These are phyloP conservation scores for Leucoma salicis DNA, from an alignment of 2,888 invertebrate species.

Conservation along the genomic window DNA sequence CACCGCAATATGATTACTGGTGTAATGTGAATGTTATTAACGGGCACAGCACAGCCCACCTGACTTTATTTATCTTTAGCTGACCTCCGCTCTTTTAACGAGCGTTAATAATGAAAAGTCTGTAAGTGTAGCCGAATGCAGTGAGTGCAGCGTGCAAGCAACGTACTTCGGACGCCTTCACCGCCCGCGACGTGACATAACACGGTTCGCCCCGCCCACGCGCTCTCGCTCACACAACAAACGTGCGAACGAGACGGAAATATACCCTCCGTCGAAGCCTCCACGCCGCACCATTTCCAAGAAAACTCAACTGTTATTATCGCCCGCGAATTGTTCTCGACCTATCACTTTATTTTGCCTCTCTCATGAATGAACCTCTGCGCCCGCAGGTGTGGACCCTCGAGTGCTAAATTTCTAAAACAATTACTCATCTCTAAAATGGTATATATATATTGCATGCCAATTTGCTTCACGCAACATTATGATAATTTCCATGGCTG, in stretches of 20 bases:
- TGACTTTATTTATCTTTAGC: slow-evolving; percentile 44
- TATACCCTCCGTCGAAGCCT: slow-evolving; percentile 72
- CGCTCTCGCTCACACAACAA: slow-evolving; percentile 59
- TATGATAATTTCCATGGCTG: slow-evolving; percentile 69
- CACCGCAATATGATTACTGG: slow-evolving; percentile 7
- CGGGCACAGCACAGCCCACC: slow-evolving; percentile 20
- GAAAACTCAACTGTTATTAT: slow-evolving; percentile 81
- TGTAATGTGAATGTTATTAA: slow-evolving; percentile 6
- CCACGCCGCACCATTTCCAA: slow-evolving; percentile 67
- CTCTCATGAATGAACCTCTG: slow-evolving; percentile 74
- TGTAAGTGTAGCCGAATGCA: slow-evolving; percentile 57
- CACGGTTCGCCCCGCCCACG: slow-evolving; percentile 71
- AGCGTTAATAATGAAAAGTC: slow-evolving; percentile 60
- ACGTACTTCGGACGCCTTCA: slow-evolving; percentile 55
- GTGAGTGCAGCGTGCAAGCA: slow-evolving; percentile 49
- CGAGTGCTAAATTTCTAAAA: slow-evolving; percentile 61
- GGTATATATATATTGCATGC: slow-evolving; percentile 53
- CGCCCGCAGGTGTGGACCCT: slow-evolving; percentile 74
- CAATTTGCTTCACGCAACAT: slow-evolving; percentile 76
- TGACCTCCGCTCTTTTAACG: slow-evolving; percentile 54
- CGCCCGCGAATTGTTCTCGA: slow-evolving; percentile 72
- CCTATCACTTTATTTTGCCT: slow-evolving; percentile 59
- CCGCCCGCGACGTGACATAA: slow-evolving; percentile 67
- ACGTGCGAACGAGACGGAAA: slow-evolving; percentile 56
- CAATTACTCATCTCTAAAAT: slow-evolving; percentile 67